Percentiles rank a stretch among this genome's conserved stretches.
phyloP scores from a whole-genome alignment of 2,888 invertebrate genomes.

The Octodonta nipae region DNA sequence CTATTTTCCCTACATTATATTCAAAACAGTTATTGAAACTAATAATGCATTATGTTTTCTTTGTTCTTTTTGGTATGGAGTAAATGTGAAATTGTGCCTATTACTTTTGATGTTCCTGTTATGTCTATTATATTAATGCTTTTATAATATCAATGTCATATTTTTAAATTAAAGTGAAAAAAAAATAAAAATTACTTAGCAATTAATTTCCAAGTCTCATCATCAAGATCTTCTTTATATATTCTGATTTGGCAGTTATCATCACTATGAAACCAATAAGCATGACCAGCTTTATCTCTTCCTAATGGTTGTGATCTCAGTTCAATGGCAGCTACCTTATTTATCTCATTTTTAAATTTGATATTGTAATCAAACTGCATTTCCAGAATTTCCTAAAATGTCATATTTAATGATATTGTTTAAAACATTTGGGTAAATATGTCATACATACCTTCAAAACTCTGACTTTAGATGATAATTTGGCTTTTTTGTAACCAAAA shows the following conservation, averaged over 20 bases:
- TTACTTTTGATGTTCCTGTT: too few species aligned
- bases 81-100: too few species aligned
- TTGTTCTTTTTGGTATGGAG: too few species aligned
- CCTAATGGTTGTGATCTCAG: constrained; percentile 82
- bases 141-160: neutral
- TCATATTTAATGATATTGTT: too few species aligned
- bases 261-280: constrained; percentile 90
- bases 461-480: constrained; percentile 74
- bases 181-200: constrained; percentile 61
- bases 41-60: too few species aligned
- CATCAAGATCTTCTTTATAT: constrained; percentile 90
- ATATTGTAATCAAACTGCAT: constrained; percentile 88
- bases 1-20: too few species aligned
- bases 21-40: too few species aligned
- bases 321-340: constrained; percentile 63
- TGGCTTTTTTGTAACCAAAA: constrained; percentile 88
- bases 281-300: constrained; percentile 75
- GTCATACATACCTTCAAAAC: constrained; percentile 87
- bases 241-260: constrained; percentile 78
- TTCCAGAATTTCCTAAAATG: constrained; percentile 67
- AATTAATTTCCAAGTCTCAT: constrained; percentile 87
- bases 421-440: too few species aligned
- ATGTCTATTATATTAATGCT: neutral
- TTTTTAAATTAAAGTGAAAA: too few species aligned
- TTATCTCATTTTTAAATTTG: constrained; percentile 82